Base-by-base conservation (phyloP, 1,140 invertebrate genomes). In the Pseudomyrmex flavicornis region DNA sequence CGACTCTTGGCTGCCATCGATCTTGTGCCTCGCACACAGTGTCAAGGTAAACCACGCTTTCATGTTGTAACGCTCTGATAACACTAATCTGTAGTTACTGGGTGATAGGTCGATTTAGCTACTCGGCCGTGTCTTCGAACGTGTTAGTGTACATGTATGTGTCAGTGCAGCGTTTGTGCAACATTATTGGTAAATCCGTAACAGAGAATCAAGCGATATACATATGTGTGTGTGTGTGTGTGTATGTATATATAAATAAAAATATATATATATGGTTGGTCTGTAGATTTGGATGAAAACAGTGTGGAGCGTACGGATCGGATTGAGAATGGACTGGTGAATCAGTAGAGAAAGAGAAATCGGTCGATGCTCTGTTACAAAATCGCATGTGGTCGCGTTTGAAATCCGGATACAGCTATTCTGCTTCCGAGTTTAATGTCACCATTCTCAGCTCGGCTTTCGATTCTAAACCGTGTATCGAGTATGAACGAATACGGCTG, bases 61-160 rank as follows among this genome's bases (percentile, higher is more conserved):
- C 89, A 85, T 88, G 88, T 92, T 93, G 92, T 93, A 92, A 89
- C 92, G 91, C 88, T 90, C 91, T 90, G 92, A 93, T 93, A 93
- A 93, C 91, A 91, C 90, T 93, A 93, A 93, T 93, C 92, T 92
- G 91, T 93, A 92, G 92, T 91, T 93, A 93, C 90, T 91, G 88
- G 90, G 82, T 62, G 87, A 80, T 77, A 83, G 85, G 87, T 91
- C 91, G 90, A 92, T 91, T 90, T 75, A 84, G 84, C 69, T 74
- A 46, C 74, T 77, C 61, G 54, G 75, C 52, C 70, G 54, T 68
- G 12, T 59, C 15, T 52, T 46, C 61, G 35, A 20, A 50, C 13
- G 50, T n/a, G 9, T 13, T 12, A n/a, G 22, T 2, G 46, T 74
- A 56, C 58, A 58, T 50, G 73, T 63, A 58, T 65, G 65, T 73